Base-by-base conservation (phyloP, 2,888 invertebrate species). In the Coelinius sp. region DNA sequence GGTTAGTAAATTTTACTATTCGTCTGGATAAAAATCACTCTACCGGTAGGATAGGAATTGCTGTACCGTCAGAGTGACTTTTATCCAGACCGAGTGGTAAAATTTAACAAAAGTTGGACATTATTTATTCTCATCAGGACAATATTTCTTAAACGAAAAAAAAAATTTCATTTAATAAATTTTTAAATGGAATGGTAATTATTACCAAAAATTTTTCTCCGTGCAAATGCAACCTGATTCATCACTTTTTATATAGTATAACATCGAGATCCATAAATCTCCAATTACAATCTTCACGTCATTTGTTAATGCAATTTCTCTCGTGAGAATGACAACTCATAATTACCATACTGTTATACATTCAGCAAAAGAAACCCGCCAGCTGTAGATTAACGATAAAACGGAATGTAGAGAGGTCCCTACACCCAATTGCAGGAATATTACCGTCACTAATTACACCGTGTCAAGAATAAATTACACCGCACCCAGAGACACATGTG, bases 371-470 rank as follows among this genome's bases (percentile, higher is more conserved):
- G 17, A 59, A 59, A 59, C 59, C 59, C 59, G 59, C 59, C 81
- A 83, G 82, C 83, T 81, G 82, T 79, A 80, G 82, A 83, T 82
- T 84, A 74, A 81, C 82, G 84, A 84, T 84, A 84, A 84, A 59
- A 83, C 81, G 82, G 83, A 84, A 84, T 84, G 77, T 79, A 73
- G 78, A 75, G 82, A 83, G 81, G 80, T 80, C 78, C 80, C 77
- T 64, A 80, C 80, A 59, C 77, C 74, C 79, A 81, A 82, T 81
- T 79, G 78, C 76, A 59, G 59, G 59, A 59, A 59, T 59, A 59
- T 59, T 59, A 59, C 59, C 59, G 59, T 80, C 81, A 78, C 82
- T 84, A 84, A 85, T 85, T 85, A 83, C 83, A 80, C 78, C 79
- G 76, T 82, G 77, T 78, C 77, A 80, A 83, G 71, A 66, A 85